phyloP scores from a whole-genome alignment of 2,888 invertebrate species.

The Trichopoda pennipes region DNA sequence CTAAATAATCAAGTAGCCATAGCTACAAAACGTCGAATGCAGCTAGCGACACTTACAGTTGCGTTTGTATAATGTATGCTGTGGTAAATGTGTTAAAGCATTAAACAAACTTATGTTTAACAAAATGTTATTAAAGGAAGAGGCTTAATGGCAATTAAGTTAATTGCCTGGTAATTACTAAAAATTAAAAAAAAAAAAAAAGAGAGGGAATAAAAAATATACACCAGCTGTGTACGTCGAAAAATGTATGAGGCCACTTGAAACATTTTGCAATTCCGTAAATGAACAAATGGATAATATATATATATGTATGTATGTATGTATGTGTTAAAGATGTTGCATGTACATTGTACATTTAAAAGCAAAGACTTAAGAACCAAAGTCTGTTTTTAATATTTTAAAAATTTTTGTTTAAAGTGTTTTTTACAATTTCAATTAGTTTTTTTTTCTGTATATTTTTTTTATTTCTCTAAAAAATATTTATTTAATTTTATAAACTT shows the following conservation, averaged over 20 bases:
- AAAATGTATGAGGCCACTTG: constrained; percentile 14
- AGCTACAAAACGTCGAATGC: too few species aligned
- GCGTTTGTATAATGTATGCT: too few species aligned
- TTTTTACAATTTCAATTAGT: constrained; percentile 4
- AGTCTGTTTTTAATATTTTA: constrained; percentile 9
- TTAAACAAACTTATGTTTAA: constrained; percentile 10
- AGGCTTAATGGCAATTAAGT: constrained; percentile 77
- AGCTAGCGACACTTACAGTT: too few species aligned
- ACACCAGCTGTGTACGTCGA: neutral
- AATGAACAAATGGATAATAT: neutral
- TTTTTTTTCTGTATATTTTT: constrained; percentile 21
- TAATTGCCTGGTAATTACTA: constrained; percentile 80
- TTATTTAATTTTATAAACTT: constrained; percentile 38
- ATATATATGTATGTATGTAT: too few species aligned
- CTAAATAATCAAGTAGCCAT: too few species aligned
- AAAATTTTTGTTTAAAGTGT: constrained; percentile 13
- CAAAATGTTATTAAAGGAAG: constrained; percentile 61
- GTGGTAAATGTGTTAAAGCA: too few species aligned
- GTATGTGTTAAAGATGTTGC: neutral
- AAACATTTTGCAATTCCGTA: constrained; percentile 8
- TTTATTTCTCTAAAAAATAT: constrained; percentile 34
- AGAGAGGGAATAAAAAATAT: neutral
- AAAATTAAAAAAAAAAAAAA: constrained; percentile 16
- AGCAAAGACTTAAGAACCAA: constrained; percentile 54
- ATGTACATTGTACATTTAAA: neutral